A percentile compares a stretch with the other conserved stretches of the same genome.
phyloP scores from a whole-genome alignment of 92 coral and sea anemone species.

The Chrysogorgia sp. region DNA sequence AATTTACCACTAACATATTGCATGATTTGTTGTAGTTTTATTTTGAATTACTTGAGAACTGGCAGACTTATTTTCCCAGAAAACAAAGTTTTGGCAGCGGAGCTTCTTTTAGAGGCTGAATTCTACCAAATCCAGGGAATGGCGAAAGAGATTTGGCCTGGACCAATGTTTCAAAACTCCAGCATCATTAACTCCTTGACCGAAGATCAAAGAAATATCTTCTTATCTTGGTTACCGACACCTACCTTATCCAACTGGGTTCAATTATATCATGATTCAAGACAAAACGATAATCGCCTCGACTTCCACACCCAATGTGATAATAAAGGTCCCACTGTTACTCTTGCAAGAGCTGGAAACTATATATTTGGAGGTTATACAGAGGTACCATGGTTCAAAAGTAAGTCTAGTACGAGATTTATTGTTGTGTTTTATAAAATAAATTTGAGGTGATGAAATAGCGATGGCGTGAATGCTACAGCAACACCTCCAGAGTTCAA shows the following conservation, averaged over 20 bases:
- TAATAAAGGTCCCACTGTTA: conserved; percentile 53
- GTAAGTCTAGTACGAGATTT: too few species aligned
- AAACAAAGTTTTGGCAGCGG: conserved; percentile 46
- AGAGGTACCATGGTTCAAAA: conserved; percentile 52
- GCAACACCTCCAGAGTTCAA: too few species aligned
- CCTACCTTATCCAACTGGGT: not conserved
- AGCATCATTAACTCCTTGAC: conserved; percentile 6
- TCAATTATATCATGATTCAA: conserved; percentile 42
- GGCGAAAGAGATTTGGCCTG: conserved; percentile 34
- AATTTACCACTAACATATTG: not conserved
- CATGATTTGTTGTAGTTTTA: too few species aligned
- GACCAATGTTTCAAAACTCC: conserved; percentile 8
- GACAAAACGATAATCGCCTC: conserved; percentile 27
- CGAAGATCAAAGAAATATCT: conserved; percentile 36
- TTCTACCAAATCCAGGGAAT: conserved; percentile 76
- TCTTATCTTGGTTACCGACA: conserved; percentile 50
- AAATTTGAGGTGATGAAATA: too few species aligned
- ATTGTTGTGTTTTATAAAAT: too few species aligned
- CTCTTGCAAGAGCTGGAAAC: conserved; percentile 34
- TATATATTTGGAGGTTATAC: conserved; percentile 62
- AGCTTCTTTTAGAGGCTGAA: conserved; percentile 67
- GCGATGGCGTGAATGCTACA: too few species aligned
- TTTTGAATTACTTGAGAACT: conserved; percentile 69
- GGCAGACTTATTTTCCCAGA: conserved; percentile 64
- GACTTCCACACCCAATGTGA: conserved; percentile 63